phyloP scores from a whole-genome alignment of 2,797 vertebrate genomes.

The Liparis tanakae region DNA sequence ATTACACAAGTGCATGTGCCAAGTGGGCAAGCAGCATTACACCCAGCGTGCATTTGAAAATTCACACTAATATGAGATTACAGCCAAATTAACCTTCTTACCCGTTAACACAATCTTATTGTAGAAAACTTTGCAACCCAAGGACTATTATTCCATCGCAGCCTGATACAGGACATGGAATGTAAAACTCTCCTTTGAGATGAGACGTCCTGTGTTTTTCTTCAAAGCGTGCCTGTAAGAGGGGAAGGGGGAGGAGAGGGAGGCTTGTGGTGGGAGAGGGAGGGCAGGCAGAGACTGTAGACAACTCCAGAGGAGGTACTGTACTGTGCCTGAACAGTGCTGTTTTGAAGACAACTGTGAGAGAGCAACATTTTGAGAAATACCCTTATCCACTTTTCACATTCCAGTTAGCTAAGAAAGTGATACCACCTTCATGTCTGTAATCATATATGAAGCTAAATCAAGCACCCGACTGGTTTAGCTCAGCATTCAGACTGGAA shows the following conservation, averaged over 20 bases:
- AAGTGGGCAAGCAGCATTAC: constrained; percentile 2
- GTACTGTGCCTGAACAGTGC: neutral
- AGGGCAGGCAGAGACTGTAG: constrained; percentile 30
- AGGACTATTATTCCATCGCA: constrained; percentile 35
- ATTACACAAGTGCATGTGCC: constrained; percentile 35
- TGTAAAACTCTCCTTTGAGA: constrained; percentile 58
- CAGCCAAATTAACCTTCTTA: constrained; percentile 38
- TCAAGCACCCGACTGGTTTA: neutral
- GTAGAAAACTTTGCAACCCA: constrained; percentile 37
- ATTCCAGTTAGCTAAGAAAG: neutral
- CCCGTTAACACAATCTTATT: constrained; percentile 31
- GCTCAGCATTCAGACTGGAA: neutral
- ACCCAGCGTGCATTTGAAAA: neutral
- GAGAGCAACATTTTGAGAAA: neutral
- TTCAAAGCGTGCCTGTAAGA: constrained; percentile 57
- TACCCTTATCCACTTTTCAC: neutral
- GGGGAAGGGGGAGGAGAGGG: constrained; percentile 26
- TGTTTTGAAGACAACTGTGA: constrained; percentile 4
- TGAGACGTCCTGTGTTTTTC: constrained; percentile 60
- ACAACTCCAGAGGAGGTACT: constrained; percentile 8
- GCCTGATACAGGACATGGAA: constrained; percentile 50
- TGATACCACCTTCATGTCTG: neutral
- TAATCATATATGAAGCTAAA: neutral
- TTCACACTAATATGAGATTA: constrained; percentile 42
- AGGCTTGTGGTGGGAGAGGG: constrained; percentile 16